Evolutionary conservation across 2,888 invertebrate genomes (phyloP).

Genomic region (Hemistola chrysoprasaria): DNA sequence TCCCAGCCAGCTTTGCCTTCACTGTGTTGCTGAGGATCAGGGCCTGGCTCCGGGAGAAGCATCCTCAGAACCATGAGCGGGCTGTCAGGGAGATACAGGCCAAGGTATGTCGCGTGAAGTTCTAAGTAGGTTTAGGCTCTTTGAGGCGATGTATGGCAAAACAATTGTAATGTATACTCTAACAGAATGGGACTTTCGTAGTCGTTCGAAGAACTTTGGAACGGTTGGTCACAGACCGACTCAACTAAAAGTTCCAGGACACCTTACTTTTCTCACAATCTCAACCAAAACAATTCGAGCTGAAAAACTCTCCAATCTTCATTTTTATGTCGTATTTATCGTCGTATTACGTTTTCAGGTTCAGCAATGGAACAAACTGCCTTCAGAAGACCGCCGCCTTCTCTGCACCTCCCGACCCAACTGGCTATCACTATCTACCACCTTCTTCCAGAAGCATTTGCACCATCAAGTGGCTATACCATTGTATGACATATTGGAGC

Average conservation of each 20-base stretch:
- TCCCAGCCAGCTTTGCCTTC: conserved; percentile 86
- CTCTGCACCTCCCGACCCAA: conserved; percentile 86
- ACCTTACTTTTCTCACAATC: too few species aligned
- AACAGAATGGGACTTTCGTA: too few species aligned
- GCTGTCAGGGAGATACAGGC: conserved; percentile 73
- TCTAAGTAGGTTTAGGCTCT: too few species aligned
- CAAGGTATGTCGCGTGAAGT: too few species aligned
- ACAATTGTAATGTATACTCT: too few species aligned
- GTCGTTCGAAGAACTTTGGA: too few species aligned
- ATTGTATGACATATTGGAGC: conserved; percentile 82
- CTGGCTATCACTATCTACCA: conserved; percentile 86
- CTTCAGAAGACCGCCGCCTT: conserved; percentile 67
- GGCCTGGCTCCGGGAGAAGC: conserved; percentile 56
- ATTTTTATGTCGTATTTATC: too few species aligned
- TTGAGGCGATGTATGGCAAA: too few species aligned
- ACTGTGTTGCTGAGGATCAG: conserved; percentile 62
- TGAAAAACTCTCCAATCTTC: too few species aligned
- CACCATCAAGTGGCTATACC: conserved; percentile 85
- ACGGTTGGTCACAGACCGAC: too few species aligned
- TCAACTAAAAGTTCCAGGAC: too few species aligned
- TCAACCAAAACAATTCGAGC: too few species aligned
- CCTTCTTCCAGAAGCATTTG: conserved; percentile 84
- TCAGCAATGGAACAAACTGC: conserved; percentile 76
- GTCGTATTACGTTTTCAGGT: conserved; percentile 56
- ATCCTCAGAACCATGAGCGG: conserved; percentile 63